These are phyloP conservation scores for Lacanobia wlatinum DNA, from an alignment of 2,888 invertebrate species.

Conservation along the genomic window DNA sequence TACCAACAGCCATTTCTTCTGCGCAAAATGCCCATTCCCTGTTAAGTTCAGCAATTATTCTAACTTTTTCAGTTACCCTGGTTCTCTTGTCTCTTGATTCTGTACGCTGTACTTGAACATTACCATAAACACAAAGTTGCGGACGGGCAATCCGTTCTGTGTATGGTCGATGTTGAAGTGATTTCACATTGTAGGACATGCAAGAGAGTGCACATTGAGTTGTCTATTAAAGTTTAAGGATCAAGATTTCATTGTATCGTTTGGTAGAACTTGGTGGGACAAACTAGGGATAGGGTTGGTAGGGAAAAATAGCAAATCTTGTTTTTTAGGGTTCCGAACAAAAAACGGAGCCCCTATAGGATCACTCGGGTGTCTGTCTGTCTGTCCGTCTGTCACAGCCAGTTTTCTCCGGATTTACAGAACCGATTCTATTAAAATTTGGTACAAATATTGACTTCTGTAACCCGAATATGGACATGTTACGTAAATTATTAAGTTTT, in stretches of 20 bases:
- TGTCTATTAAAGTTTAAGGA: conserved; percentile 61
- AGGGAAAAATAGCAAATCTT: neutral
- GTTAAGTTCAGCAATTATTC: neutral
- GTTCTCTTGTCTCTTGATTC: neutral
- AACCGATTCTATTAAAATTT: too few species aligned
- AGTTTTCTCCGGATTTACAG: too few species aligned
- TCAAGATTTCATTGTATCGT: conserved; percentile 66
- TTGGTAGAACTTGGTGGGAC: conserved; percentile 9
- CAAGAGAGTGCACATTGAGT: conserved; percentile 55
- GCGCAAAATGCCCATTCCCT: neutral
- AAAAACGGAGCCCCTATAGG: too few species aligned
- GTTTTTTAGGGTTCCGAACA: too few species aligned
- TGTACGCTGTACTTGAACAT: conserved; percentile 34
- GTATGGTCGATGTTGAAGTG: conserved; percentile 59
- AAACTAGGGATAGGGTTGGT: conserved; percentile 26
- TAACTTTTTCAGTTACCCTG: neutral
- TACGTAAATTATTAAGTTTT: too few species aligned
- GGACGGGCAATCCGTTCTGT: conserved; percentile 58
- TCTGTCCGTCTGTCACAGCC: too few species aligned
- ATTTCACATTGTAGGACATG: conserved; percentile 60
- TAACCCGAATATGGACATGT: too few species aligned
- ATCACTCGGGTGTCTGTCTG: too few species aligned
- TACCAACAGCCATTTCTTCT: neutral
- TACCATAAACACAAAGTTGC: conserved; percentile 63
- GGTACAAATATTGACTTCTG: too few species aligned